phyloP scores from a whole-genome alignment of 2,888 invertebrate genomes.

The Encarsia formosa region DNA sequence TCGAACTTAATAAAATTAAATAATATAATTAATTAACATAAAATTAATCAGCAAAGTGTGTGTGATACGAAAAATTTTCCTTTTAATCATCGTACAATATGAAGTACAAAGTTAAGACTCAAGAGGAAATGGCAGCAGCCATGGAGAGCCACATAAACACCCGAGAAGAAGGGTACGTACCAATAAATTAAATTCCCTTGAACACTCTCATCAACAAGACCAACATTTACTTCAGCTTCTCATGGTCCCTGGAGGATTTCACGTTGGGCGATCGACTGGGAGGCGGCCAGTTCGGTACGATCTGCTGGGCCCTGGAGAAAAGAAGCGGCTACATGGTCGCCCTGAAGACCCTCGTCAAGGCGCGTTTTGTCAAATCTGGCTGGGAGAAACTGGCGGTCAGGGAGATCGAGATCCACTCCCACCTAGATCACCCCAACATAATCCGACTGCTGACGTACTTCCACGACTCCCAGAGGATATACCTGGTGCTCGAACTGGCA shows the following conservation, averaged over 20 bases:
- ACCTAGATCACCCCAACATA: constrained; percentile 88
- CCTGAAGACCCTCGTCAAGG: constrained; percentile 86
- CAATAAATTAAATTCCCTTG: too few species aligned
- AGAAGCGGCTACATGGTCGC: constrained; percentile 79
- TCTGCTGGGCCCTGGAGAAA: constrained; percentile 90
- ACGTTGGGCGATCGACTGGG: constrained; percentile 91
- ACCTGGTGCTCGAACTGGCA: constrained; percentile 93
- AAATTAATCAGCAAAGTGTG: too few species aligned
- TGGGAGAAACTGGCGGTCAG: constrained; percentile 92
- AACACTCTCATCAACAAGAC: too few species aligned
- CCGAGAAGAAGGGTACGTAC: too few species aligned
- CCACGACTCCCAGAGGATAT: constrained; percentile 87
- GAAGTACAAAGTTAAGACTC: too few species aligned
- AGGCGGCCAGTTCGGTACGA: constrained; percentile 96
- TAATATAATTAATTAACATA: too few species aligned
- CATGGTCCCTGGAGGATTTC: constrained; percentile 80
- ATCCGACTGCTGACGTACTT: constrained; percentile 92
- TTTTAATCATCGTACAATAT: too few species aligned
- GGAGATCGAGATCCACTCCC: constrained; percentile 96
- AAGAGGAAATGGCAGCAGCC: too few species aligned
- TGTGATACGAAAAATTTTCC: too few species aligned
- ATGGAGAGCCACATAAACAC: too few species aligned
- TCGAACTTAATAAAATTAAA: too few species aligned
- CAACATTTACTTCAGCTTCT: constrained; percentile 28
- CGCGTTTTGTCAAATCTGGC: constrained; percentile 77